These are phyloP conservation scores for Poeciliopsis retropinna DNA, from an alignment of 2,113 vertebrate species.

Conservation along the genomic window DNA sequence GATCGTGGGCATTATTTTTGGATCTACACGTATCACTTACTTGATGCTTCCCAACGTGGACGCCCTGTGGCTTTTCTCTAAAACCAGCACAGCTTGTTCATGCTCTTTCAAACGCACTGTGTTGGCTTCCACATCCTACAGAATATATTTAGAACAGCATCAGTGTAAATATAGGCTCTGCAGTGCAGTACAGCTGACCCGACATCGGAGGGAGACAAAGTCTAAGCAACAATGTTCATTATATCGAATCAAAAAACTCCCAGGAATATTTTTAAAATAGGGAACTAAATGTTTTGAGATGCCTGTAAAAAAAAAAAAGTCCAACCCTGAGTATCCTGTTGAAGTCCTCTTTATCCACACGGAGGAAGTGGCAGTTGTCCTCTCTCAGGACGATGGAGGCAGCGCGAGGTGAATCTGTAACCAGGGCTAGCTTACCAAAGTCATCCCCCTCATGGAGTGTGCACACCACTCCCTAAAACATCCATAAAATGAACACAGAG, in stretches of 20 bases:
- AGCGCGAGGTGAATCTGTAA: conserved; percentile 94
- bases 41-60: conserved; percentile 89
- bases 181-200: neutral
- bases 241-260: neutral
- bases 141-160: conserved; percentile 40
- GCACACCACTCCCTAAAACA: conserved; percentile 92
- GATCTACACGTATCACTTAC: conserved; percentile 43
- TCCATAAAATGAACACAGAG: conserved; percentile 14
- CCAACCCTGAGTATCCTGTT: conserved; percentile 96
- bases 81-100: conserved; percentile 93
- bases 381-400: conserved; percentile 96
- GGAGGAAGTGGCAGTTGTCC: conserved; percentile 97
- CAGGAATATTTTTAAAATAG: too few species aligned
- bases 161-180: neutral
- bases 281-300: too few species aligned
- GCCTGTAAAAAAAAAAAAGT: conserved; percentile 2
- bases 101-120: conserved; percentile 98
- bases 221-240: neutral
- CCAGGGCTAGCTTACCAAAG: conserved; percentile 96
- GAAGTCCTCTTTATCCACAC: conserved; percentile 98
- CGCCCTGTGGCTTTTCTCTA: conserved; percentile 94
- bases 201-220: conserved; percentile 60
- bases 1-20: neutral
- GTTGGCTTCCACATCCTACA: conserved; percentile 96
- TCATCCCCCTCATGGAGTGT: conserved; percentile 97